Base-by-base conservation (phyloP, 2,888 invertebrate genomes). In the Watsonalla cultraria region DNA sequence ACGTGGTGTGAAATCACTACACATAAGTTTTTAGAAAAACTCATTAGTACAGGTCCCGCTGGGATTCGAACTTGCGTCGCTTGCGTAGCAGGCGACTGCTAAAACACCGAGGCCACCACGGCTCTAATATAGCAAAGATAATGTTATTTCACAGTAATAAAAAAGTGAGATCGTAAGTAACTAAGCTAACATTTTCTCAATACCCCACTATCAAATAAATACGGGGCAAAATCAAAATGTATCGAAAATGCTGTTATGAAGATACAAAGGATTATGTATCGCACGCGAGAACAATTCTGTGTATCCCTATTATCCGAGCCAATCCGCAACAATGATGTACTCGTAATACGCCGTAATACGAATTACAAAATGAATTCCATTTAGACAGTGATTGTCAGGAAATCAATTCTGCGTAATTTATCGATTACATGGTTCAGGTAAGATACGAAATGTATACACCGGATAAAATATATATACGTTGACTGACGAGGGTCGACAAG, bases 401-500 rank as follows among this genome's bases (percentile, higher is more conserved):
- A 67, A 65, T 66, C 66, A 68, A 71, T 72, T 63, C 55, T 64
- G 56, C 56, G 59, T 54, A 55, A 64, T 66, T 54, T 62, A 61
- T 64, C 59, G 64, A 65, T 66, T 60, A 11, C 6, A 42, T 5
- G 11, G 42, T 11, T 8, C 42, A 11, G 8, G 42, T 11, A 11
- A n/a, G 9, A 45, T 51, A 33, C 13, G 5, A 7, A 15, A 24
- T 33, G 33, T 14, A 34, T 34, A 51, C 45, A 51, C 15, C 46
- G 46, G 6, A 14, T 37, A 51, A 15, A 35, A 34, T 14, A 63
- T 55, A 70, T 70, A 70, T 65, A 65, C 65, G 59, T 58, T 54
- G 54, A 51, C 60, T 76, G 75, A 82, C 76, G 70, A 80, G 82
- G 83, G 84, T 82, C 70, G 78, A 75, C 80, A 80, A 78, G 76